A percentile compares a stretch with the other conserved stretches of the same genome.
phyloP scores from a whole-genome alignment of 1,140 invertebrate genomes.

The Drosophila yakuba region DNA sequence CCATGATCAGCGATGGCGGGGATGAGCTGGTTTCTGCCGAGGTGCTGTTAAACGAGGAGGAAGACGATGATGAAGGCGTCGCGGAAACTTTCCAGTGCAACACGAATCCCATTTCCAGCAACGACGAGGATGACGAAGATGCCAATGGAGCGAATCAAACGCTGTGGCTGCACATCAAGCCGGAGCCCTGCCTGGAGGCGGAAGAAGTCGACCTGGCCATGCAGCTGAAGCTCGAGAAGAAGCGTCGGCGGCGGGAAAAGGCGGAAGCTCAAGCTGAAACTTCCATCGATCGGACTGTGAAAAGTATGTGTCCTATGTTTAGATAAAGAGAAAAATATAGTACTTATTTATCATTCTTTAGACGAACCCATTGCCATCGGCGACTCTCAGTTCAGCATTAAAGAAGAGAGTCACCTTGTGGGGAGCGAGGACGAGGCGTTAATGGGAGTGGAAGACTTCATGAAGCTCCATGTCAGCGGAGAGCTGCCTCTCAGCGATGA shows the following conservation, averaged over 20 bases:
- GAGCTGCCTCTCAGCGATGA: constrained; percentile 48
- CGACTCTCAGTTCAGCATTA: constrained; percentile 54
- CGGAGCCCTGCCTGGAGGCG: constrained; percentile 49
- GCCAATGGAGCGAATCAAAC: constrained; percentile 54
- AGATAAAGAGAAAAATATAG: not conserved
- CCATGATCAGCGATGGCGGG: constrained; percentile 35
- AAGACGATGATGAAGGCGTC: constrained; percentile 17
- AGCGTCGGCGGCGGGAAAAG: constrained; percentile 36
- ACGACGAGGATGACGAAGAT: constrained; percentile 68
- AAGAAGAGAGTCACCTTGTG: constrained; percentile 42
- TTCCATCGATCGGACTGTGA: constrained; percentile 22
- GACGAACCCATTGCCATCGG: constrained; percentile 40
- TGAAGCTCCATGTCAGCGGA: constrained; percentile 3
- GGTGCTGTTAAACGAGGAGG: constrained; percentile 56
- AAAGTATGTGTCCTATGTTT: constrained; percentile 21
- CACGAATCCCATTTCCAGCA: constrained; percentile 79
- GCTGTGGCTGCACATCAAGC: constrained; percentile 69
- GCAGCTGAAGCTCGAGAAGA: constrained; percentile 29
- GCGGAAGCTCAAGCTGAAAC: constrained; percentile 1
- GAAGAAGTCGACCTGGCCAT: constrained; percentile 36
- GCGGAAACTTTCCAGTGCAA: constrained; percentile 41
- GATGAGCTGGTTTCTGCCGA: constrained; percentile 63
- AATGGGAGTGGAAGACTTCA: constrained; percentile 24
- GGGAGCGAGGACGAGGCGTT: constrained; percentile 25
- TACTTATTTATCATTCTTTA: not conserved